Conservation (phyloP, 1,140 invertebrate species). For the Arion vulgaris region DNA sequence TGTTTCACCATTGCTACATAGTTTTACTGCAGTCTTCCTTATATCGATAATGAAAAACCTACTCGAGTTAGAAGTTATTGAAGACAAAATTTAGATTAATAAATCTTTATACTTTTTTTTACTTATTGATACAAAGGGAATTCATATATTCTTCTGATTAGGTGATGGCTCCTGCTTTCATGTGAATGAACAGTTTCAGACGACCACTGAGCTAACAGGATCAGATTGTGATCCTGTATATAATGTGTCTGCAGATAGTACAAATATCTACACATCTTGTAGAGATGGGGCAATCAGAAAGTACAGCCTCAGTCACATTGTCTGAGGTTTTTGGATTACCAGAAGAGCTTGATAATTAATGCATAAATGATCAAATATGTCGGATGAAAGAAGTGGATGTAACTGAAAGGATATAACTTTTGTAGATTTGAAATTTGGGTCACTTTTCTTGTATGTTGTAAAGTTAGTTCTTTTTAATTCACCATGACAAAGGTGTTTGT, state of each 20-base stretch:
- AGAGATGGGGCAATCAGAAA: conserved; percentile 71
- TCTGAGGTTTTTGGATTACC: no score
- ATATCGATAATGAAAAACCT: no score
- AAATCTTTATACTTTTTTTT: neutral
- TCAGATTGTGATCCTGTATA: conserved; percentile 79
- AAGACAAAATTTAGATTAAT: neutral
- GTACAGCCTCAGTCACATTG: conserved; percentile 57
- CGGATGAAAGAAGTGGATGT: no score
- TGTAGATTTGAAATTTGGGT: no score
- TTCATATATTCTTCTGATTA: conserved; percentile 47
- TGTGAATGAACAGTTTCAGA: conserved; percentile 70
- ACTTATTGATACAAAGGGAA: neutral
- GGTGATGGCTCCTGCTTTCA: conserved; percentile 78
- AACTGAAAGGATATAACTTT: no score
- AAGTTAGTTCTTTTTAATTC: no score
- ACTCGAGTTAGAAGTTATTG: no score
- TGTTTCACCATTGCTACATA: neutral
- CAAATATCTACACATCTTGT: conserved; percentile 67
- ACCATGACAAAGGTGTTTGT: no score
- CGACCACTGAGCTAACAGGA: conserved; percentile 77
- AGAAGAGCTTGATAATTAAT: no score
- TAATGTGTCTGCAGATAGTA: conserved; percentile 61
- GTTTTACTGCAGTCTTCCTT: no score
- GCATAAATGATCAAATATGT: no score
- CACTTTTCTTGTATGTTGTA: no score